These are phyloP conservation scores for Mandrillus leucophaeus DNA, from an alignment of 2,113 vertebrate species.

Conservation along the genomic window DNA sequence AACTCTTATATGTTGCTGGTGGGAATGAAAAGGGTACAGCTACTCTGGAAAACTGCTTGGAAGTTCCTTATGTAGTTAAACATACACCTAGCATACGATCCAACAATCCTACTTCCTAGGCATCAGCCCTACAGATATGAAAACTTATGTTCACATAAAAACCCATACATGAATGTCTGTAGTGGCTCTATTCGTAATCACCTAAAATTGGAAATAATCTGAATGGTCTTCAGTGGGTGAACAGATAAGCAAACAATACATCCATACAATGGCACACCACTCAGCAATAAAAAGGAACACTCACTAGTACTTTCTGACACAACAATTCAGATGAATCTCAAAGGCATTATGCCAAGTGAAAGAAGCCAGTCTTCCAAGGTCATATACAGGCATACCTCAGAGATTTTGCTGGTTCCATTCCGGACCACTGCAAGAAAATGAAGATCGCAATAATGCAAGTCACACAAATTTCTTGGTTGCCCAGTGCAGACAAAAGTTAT, in stretches of 20 bases:
- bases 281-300: slow-evolving; percentile 18
- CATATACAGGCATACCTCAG: not conserved
- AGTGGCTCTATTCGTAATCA: slow-evolving; percentile 16
- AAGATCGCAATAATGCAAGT: too few species aligned
- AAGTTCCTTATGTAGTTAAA: slow-evolving; percentile 5
- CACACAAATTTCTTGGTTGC: too few species aligned
- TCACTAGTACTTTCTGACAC: not conserved
- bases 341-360: not conserved
- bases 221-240: slow-evolving; percentile 16
- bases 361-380: not conserved
- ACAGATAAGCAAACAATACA: slow-evolving; percentile 24
- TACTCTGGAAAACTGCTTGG: not conserved
- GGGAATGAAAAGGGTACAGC: not conserved
- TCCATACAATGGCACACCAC: not conserved
- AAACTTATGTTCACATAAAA: slow-evolving; percentile 41
- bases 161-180: not conserved
- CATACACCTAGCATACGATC: not conserved
- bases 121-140: not conserved
- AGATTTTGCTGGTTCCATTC: not conserved
- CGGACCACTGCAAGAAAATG: not conserved
- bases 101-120: not conserved
- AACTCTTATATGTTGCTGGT: not conserved
- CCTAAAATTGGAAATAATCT: slow-evolving; percentile 8
- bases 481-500: too few species aligned
- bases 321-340: not conserved